Evolutionary conservation across 1,140 invertebrate species (phyloP), one percentile per base, ranked within the genome.

Genomic region (Cataglyphis hispanica): DNA sequence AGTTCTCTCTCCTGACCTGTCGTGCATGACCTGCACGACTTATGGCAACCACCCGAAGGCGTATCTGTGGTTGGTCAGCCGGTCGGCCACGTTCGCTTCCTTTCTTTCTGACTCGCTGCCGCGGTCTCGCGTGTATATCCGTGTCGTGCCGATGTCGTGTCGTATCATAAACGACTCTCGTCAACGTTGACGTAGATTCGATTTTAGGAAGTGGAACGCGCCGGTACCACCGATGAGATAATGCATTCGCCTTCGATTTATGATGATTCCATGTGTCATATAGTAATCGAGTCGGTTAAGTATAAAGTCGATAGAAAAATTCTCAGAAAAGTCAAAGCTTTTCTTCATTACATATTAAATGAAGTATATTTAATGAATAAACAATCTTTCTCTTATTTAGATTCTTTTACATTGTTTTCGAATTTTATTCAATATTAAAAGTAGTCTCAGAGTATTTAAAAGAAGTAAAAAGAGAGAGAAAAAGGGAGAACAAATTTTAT

Each of bases 61-160:
- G 86, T 91, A 88, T 91, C 85, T 83, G 67, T 91, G 90, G 91
- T 91, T 90, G 92, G 91, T 91, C 92, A 92, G 90, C 92, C 88
- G 88, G 91, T 92, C 81, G 91, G 81, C 86, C 81, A 80, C 60
- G 85, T 89, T 91, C 81, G 37, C 92, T 91, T 81, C 76, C 66
- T 61, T 60, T 67, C 77, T 69, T 67, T 81, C 77, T 70, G 37
- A 77, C 72, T 77, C 13, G 43, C 78, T 61, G 37, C 25, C 46
- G 40, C n/a, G 11, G 63, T 69, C 64, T 67, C 84, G 77, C 64
- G 50, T 61, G 43, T 56, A 19, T 74, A 75, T 50, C 58, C 27
- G 74, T 84, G 85, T 80, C 74, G 74, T 67, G 66, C 80, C 25
- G 19, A 2, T 56, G 67, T 34, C 78, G 37, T 43, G 34, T 61